These are phyloP conservation scores for Aviceda subcristata DNA, from an alignment of 2,113 vertebrate species.

Conservation along the genomic window DNA sequence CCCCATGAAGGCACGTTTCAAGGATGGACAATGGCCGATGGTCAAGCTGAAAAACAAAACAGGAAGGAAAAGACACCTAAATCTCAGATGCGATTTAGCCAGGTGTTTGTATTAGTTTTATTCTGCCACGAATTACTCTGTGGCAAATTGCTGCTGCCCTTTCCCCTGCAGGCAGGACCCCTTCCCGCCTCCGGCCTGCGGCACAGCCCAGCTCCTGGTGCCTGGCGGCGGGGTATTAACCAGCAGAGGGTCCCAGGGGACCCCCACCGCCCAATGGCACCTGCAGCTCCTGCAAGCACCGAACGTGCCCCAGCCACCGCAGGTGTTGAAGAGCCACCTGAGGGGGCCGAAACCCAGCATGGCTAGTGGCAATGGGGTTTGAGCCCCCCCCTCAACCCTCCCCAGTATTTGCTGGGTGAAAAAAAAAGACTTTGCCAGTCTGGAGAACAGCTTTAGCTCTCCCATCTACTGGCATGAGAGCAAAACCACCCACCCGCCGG, in stretches of 20 bases:
- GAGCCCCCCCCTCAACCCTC: neutral
- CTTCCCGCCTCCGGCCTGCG: rapidly evolving
- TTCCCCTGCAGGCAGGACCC: neutral
- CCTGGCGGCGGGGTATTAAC: neutral
- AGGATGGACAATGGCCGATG: neutral
- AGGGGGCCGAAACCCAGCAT: neutral
- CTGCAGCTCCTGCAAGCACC: neutral
- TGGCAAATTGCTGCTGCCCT: neutral
- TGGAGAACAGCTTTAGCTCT: neutral
- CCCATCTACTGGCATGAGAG: neutral
- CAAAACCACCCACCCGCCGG: neutral
- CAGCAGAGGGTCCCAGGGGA: neutral
- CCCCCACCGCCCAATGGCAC: neutral
- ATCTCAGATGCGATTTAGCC: neutral
- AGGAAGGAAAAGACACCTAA: neutral
- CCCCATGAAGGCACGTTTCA: rapidly evolving
- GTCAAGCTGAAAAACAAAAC: neutral
- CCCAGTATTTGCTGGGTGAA: neutral
- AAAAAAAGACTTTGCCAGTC: neutral
- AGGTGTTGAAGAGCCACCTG: too few relatives aligned
- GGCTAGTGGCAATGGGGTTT: neutral
- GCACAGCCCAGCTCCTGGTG: neutral
- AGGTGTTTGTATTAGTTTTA: neutral
- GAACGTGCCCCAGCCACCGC: rapidly evolving
- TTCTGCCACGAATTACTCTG: neutral